Evolutionary conservation across 2,888 invertebrate genomes (phyloP), one percentile per base, ranked within the genome.

Genomic region (Chrysomela aeneicollis): DNA sequence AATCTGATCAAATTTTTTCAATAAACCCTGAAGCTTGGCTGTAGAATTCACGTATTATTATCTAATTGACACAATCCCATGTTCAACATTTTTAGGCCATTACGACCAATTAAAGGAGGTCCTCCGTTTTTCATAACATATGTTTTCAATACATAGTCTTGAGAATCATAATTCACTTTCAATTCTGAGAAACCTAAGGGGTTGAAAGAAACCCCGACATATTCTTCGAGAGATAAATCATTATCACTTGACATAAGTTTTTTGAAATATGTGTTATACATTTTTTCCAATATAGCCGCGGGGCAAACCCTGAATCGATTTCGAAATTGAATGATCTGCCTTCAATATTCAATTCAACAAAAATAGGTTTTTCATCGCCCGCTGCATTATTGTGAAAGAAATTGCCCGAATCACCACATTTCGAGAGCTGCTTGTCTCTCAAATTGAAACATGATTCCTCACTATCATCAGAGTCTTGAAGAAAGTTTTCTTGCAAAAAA

Each of bases 51-150:
- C 47, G 15, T 47, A 47, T 47, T 47, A 8, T 15, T 15, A 47
- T 47, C 47, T 15, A 15, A 15, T 47, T 47, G 8, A 47, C 47
- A 15, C n/a, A n/a, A n/a, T n/a, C n/a, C n/a, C n/a, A 47, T 47
- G 10, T 9, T 47, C 47, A 47, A 47, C 47, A 47, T 47, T 47
- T 47, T 47, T 10, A 17, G 17, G 17, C 15, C 47, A 47, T 47
- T 47, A 15, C 47, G 12, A 15, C 47, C 17, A 17, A 47, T 47
- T 2, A 19, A 17, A 15, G 47, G 47, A 47, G 19, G 47, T 47
- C 47, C 47, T 2, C 47, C 47, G 10, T 47, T 47, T 54, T 54
- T 54, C 22, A 59, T 47, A 54, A 64, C 47, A 47, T 47, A 47
- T 5, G 10, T 35, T 35, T 35, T 35, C 9, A 35, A 9, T 9